phyloP scores from a whole-genome alignment of 2,888 invertebrate genomes.

The Peribatodes rhomboidaria region DNA sequence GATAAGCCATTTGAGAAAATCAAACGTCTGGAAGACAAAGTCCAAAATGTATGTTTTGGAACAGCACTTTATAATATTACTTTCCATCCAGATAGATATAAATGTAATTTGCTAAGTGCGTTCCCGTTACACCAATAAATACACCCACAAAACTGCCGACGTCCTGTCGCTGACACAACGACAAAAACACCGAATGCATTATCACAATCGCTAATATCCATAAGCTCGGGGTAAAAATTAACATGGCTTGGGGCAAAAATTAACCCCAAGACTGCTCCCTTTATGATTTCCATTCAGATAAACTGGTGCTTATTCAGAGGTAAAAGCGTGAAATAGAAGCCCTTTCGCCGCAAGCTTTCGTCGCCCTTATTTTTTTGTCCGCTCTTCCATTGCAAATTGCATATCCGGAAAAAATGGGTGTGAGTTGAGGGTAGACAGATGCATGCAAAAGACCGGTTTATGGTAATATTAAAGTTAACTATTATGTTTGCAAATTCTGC shows the following conservation, averaged over 20 bases:
- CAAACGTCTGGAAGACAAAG: background rate
- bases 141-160: slow-evolving; percentile 28
- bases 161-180: slow-evolving; percentile 34
- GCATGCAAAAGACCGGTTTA: slow-evolving; percentile 5
- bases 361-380: slow-evolving; percentile 64
- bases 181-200: slow-evolving; percentile 40
- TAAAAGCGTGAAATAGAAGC: slow-evolving; percentile 66
- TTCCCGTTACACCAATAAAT: slow-evolving; percentile 11
- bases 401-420: slow-evolving; percentile 35
- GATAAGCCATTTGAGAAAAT: no score
- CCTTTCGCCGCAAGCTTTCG: slow-evolving; percentile 61
- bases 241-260: slow-evolving; percentile 60
- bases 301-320: slow-evolving; percentile 63
- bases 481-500: background rate
- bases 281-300: slow-evolving; percentile 71
- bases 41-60: background rate
- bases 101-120: slow-evolving; percentile 26
- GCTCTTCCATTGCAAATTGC: slow-evolving; percentile 39
- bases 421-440: background rate
- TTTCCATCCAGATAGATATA: slow-evolving; percentile 10
- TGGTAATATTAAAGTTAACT: background rate
- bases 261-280: slow-evolving; percentile 65
- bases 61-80: no score
- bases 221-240: slow-evolving; percentile 66
- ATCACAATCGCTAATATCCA: slow-evolving; percentile 50